Base-by-base conservation (phyloP, 2,797 vertebrate species). In the Rhinatrema bivittatum region DNA sequence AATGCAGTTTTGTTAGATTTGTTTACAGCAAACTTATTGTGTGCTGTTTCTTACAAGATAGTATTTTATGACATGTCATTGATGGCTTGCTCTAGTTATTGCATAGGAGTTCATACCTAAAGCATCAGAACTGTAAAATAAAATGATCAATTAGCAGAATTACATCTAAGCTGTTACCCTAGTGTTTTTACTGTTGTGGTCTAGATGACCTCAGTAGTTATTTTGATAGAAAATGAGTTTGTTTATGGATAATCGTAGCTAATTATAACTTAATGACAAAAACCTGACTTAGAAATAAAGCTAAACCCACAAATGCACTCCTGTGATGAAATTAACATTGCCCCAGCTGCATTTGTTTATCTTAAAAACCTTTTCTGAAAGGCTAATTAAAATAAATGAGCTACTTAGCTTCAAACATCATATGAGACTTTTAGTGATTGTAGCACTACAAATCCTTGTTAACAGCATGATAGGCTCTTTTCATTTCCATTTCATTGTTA, bases 361-460 rank as follows among this genome's bases (percentile, higher is more conserved):
- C 23, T 26, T 48, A 17, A 22, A 60, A 45, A 1, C 0, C 39
- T 53, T 25, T 40, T 22, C 16, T 24, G 27, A 60, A 62, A 36
- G 1, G 16, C 16, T 53, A 54, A 51, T 56, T 54, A 36, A 46
- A 34, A 7, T 32, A 39, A 51, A 36, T 36, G 32, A 54, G 38
- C n/a, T 36, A 15, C 7, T 39, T 35, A 53, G 2, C 10, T 46
- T 57, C 25, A 51, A 35, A 46, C 43, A 27, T 29, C 6, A 52
- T 28, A 58, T 38, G 38, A 50, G 20, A 43, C 2, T 31, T 46
- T 42, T 50, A 43, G 17, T 17, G 14, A 19, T 25, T 40, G 32
- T 60, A 37, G 62, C 37, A 47, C 14, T 10, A 60, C 58, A 32
- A 20, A 24, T 2, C 9, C 25, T 29, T 55, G 9, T 51, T 46